A percentile compares a stretch with the other conserved stretches of the same genome.
Conservation (phyloP, 2,113 vertebrate genomes). For the Phoenicopterus ruber region DNA sequence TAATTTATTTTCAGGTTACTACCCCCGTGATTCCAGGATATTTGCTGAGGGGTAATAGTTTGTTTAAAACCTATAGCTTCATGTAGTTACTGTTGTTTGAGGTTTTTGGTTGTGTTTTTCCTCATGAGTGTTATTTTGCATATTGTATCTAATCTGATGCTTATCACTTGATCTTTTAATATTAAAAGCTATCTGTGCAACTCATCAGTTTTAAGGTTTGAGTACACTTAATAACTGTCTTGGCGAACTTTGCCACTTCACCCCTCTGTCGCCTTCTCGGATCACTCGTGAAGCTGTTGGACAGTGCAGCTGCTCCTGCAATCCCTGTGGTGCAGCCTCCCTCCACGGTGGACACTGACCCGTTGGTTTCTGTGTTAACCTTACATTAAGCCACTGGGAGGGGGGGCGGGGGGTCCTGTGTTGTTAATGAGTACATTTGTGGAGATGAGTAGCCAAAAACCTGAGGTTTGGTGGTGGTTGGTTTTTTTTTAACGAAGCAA, state of each 20-base stretch:
- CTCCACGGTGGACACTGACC: not conserved
- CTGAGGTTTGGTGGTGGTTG: not conserved
- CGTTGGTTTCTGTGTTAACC: not conserved
- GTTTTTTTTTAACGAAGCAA: not conserved
- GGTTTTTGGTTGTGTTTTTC: not conserved
- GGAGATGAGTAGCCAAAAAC: not conserved
- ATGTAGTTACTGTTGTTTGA: not conserved
- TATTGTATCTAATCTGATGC: not conserved
- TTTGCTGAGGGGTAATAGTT: not conserved
- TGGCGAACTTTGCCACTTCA: not conserved
- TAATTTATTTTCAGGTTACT: not conserved
- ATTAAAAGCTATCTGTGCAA: not conserved
- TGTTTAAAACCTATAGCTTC: not conserved
- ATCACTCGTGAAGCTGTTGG: not conserved
- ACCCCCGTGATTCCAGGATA: not conserved
- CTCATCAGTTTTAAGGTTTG: not conserved
- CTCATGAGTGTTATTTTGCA: not conserved
- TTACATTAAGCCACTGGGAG: too few species aligned
- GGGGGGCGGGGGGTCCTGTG: accelerated
- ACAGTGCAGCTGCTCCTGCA: not conserved
- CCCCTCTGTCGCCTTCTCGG: not conserved
- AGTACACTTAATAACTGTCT: not conserved
- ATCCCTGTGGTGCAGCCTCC: not conserved
- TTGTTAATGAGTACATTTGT: not conserved
- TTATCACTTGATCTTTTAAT: not conserved